A percentile compares a stretch with the other conserved stretches of the same genome.
phyloP scores from a whole-genome alignment of 2,888 invertebrate species.

The Oligia strigilis region DNA sequence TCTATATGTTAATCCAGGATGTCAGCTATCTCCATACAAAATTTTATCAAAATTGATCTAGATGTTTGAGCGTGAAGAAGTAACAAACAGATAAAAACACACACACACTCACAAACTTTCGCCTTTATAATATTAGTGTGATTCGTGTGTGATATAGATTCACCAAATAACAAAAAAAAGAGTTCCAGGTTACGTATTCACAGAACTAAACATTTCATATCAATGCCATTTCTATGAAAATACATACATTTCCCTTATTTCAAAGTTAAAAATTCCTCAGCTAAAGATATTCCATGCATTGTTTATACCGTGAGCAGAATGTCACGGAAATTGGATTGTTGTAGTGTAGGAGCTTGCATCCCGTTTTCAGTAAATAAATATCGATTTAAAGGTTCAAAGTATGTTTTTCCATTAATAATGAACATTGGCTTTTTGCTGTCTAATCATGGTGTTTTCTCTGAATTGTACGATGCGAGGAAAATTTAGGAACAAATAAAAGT shows the following conservation, averaged over 20 bases:
- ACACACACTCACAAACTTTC: too few species aligned
- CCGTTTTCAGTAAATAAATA: constrained; percentile 9
- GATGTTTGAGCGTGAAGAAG: too few species aligned
- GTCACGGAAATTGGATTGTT: constrained; percentile 57
- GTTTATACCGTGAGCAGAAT: constrained; percentile 38
- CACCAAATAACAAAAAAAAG: background rate
- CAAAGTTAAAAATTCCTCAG: constrained; percentile 6
- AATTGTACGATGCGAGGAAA: background rate
- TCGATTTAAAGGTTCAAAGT: too few species aligned
- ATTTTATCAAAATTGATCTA: too few species aligned
- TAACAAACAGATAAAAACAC: too few species aligned
- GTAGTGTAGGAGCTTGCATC: constrained; percentile 31
- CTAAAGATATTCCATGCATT: constrained; percentile 55
- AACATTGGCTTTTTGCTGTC: background rate
- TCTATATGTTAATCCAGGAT: too few species aligned
- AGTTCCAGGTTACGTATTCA: background rate
- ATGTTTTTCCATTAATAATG: background rate
- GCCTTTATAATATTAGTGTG: too few species aligned
- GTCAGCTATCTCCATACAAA: too few species aligned
- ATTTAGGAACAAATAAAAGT: too few species aligned
- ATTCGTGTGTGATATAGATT: too few species aligned
- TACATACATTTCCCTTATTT: background rate
- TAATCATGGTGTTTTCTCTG: background rate
- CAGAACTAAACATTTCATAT: constrained; percentile 22
- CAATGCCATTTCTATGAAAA: constrained; percentile 12